Evolutionary conservation across 2,113 vertebrate genomes (phyloP).

Genomic region (Ploceus nigricollis): DNA sequence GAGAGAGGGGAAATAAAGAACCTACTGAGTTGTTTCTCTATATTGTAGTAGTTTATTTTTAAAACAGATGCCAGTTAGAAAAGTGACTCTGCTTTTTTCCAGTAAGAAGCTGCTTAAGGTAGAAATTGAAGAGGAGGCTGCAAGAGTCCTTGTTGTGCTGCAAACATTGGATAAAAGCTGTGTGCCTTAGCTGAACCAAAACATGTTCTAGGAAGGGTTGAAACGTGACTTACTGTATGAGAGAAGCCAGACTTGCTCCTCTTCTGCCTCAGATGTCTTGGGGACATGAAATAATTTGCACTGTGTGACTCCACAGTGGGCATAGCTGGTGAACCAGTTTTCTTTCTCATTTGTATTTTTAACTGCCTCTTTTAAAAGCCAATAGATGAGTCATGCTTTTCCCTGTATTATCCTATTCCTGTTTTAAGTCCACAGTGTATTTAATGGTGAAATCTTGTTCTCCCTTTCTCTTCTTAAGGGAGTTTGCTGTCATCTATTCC

Average conservation of each 20-base stretch:
- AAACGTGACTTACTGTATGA: neutral
- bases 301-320: neutral
- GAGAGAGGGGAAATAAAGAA: neutral
- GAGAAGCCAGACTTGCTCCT: neutral
- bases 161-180: neutral
- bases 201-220: neutral
- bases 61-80: neutral
- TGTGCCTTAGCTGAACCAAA: neutral
- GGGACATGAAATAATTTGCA: neutral
- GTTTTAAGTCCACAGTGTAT: neutral
- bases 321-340: neutral
- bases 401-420: neutral
- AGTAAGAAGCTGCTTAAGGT: neutral
- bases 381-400: neutral
- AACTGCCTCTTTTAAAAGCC: neutral
- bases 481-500: neutral
- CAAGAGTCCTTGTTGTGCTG: neutral
- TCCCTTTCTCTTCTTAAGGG: neutral
- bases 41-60: neutral
- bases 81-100: neutral
- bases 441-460: neutral
- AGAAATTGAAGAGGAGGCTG: neutral
- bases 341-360: neutral
- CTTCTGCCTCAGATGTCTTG: neutral
- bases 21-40: neutral